Conservation (phyloP, 2,888 invertebrate species). For the Chamaedrilus cognettii region DNA sequence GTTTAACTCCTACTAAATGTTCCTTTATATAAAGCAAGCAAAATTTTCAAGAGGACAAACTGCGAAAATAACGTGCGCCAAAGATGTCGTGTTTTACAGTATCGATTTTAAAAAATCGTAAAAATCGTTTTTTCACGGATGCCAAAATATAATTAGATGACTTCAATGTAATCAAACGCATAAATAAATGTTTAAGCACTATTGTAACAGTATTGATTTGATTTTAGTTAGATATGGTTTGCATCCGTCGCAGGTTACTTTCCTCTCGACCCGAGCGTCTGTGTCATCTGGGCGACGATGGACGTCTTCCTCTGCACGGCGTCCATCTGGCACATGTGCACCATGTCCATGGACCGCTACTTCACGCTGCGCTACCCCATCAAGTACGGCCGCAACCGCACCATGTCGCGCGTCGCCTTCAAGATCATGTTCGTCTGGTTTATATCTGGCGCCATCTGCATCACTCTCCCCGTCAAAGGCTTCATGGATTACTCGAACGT, state of each 20-base stretch:
- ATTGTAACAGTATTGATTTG: background rate
- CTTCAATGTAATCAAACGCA: too few species aligned
- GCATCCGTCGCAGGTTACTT: conserved; percentile 84
- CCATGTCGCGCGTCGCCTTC: conserved; percentile 61
- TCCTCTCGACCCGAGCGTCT: conserved; percentile 74
- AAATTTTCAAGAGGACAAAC: too few species aligned
- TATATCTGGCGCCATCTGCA: conserved; percentile 67
- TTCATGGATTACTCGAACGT: conserved; percentile 48
- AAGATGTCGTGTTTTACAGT: too few species aligned
- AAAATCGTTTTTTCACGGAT: too few species aligned
- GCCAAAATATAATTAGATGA: too few species aligned
- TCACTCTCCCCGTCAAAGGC: conserved; percentile 58
- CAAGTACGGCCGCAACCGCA: conserved; percentile 63
- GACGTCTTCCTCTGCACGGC: conserved; percentile 65
- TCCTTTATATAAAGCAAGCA: too few species aligned
- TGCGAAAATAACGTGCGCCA: too few species aligned
- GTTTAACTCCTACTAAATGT: too few species aligned
- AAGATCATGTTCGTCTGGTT: conserved; percentile 96
- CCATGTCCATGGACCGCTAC: conserved; percentile 70
- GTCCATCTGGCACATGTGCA: conserved; percentile 66
- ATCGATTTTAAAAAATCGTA: too few species aligned
- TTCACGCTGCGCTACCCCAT: conserved; percentile 90
- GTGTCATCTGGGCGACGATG: conserved; percentile 70
- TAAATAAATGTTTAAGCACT: too few species aligned
- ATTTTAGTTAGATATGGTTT: conserved; percentile 1